Percentiles rank a stretch among this genome's conserved stretches.
Evolutionary conservation across 2,797 vertebrate genomes (phyloP).

Genomic region (Chiloscyllium punctatum): DNA sequence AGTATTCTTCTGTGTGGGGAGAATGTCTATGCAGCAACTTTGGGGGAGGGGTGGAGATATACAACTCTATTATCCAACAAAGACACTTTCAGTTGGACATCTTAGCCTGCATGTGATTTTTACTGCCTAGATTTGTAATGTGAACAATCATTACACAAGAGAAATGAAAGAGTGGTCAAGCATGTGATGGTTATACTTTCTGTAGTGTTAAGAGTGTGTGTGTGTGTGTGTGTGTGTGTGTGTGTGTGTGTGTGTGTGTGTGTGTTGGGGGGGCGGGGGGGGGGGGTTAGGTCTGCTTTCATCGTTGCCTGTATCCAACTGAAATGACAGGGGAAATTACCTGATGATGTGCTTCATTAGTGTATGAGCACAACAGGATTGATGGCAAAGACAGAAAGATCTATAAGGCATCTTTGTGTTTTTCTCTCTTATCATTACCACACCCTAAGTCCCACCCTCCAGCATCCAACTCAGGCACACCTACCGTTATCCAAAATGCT

Average conservation of each 20-base stretch:
- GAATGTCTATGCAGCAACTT: conserved; percentile 3
- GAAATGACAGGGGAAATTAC: not conserved
- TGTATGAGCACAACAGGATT: not conserved
- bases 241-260: not conserved
- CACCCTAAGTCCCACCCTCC: too few relatives aligned
- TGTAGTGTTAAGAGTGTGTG: not conserved
- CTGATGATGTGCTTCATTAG: not conserved
- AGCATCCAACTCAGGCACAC: too few relatives aligned
- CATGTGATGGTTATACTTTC: not conserved
- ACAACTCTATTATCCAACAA: conserved; percentile 31
- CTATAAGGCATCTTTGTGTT: not conserved
- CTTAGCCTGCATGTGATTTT: not conserved
- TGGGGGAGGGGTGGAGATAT: conserved; percentile 24
- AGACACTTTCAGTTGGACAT: conserved; percentile 19
- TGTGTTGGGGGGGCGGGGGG: rapidly evolving
- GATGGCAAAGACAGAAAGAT: not conserved
- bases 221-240: not conserved
- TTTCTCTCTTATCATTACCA: not conserved
- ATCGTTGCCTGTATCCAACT: not conserved
- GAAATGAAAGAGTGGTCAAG: not conserved
- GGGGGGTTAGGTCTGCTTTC: not conserved
- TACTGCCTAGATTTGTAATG: not conserved
- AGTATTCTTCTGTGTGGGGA: not conserved
- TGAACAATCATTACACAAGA: not conserved
- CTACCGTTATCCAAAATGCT: not conserved